A percentile compares a stretch with the other conserved stretches of the same genome.
These are phyloP conservation scores for Stegodyphus dumicola DNA, from an alignment of 1,140 invertebrate species.

Conservation along the genomic window DNA sequence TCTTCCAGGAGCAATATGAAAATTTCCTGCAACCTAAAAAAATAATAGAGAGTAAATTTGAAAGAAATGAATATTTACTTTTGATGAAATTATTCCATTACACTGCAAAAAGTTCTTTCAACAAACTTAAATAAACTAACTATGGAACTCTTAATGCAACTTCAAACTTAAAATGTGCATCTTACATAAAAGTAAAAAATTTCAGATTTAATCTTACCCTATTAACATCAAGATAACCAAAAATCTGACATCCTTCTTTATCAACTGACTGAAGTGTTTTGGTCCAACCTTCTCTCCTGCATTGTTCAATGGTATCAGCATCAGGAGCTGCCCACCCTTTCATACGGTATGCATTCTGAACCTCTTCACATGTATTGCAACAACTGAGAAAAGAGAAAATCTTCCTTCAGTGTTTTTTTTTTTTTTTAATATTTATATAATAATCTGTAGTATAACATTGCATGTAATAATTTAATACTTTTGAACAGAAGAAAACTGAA, in stretches of 20 bases:
- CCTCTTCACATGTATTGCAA: constrained; percentile 97
- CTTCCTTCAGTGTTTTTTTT: too few relatives aligned
- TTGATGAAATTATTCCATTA: too few relatives aligned
- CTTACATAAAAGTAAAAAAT: too few relatives aligned
- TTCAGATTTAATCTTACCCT: constrained; percentile 74
- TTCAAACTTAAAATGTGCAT: too few relatives aligned
- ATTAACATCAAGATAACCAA: constrained; percentile 95
- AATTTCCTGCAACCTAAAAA: constrained; percentile 89
- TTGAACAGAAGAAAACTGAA: too few relatives aligned
- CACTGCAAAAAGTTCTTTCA: not conserved
- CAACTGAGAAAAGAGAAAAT: constrained; percentile 76
- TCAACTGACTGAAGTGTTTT: constrained; percentile 74
- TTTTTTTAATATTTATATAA: too few relatives aligned
- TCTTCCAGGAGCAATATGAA: constrained; percentile 95
- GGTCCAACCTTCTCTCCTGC: constrained; percentile 82
- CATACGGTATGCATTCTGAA: constrained; percentile 89
- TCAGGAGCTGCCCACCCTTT: constrained; percentile 88
- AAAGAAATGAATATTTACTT: too few relatives aligned
- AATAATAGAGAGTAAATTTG: too few relatives aligned
- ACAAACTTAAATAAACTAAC: too few relatives aligned
- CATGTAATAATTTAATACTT: too few relatives aligned
- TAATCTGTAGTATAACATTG: too few relatives aligned
- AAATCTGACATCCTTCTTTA: constrained; percentile 82
- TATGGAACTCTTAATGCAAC: too few relatives aligned
- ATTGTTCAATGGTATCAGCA: constrained; percentile 85